Conservation (phyloP, 2,797 vertebrate species). For the Argya squamiceps region DNA sequence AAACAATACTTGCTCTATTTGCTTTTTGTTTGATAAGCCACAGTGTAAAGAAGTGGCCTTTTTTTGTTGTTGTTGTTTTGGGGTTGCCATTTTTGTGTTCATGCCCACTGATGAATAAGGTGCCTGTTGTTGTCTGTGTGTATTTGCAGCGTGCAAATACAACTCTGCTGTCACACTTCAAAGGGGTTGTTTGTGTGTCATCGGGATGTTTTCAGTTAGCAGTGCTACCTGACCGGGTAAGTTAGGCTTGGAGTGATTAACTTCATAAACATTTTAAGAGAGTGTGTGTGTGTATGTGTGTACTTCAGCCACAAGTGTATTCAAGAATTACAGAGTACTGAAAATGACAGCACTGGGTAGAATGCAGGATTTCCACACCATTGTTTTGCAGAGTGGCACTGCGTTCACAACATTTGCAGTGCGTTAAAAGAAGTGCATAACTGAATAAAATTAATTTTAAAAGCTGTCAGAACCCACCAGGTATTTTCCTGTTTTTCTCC, state of each 20-base stretch:
- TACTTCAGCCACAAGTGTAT: background rate
- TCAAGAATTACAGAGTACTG: background rate
- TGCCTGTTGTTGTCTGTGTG: background rate
- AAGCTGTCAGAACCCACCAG: background rate
- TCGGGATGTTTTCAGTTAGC: background rate
- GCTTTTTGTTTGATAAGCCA: background rate
- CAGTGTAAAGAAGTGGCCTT: background rate
- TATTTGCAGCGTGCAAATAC: background rate
- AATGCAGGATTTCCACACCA: background rate
- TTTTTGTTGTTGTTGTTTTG: background rate
- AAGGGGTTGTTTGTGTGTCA: background rate
- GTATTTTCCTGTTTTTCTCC: background rate
- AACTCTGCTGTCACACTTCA: background rate
- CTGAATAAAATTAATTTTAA: background rate
- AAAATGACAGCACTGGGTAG: background rate
- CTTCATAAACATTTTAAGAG: background rate
- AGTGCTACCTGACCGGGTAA: background rate
- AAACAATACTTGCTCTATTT: constrained; percentile 14
- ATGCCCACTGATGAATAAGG: background rate
- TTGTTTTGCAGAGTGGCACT: background rate
- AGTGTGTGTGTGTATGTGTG: background rate
- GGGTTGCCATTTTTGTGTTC: background rate
- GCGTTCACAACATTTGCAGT: background rate
- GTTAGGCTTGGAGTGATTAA: background rate
- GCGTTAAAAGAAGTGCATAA: background rate